Evolutionary conservation across 2,113 vertebrate species (phyloP).

Genomic region (Catharus bicknelli): DNA sequence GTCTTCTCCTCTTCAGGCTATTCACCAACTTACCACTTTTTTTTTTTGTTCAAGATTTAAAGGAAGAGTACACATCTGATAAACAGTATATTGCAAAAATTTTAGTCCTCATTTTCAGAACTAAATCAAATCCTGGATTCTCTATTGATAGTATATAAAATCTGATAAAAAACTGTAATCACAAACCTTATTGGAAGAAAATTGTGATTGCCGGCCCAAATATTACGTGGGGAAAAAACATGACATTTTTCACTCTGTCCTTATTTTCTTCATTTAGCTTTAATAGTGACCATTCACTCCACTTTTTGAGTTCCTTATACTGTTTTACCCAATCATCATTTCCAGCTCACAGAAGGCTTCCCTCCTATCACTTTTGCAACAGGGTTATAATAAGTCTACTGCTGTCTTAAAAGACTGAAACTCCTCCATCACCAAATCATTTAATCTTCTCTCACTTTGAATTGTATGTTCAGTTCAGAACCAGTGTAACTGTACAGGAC

Average conservation of each 20-base stretch:
- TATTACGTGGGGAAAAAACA: fast-evolving
- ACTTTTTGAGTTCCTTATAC: background rate
- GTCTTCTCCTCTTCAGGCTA: background rate
- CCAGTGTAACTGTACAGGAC: background rate
- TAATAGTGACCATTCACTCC: background rate
- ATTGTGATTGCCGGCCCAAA: background rate
- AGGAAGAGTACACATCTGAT: background rate
- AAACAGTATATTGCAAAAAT: background rate
- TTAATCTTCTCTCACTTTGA: background rate
- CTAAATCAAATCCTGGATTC: background rate
- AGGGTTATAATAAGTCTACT: background rate
- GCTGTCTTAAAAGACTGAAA: background rate
- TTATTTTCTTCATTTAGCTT: background rate
- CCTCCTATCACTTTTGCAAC: background rate
- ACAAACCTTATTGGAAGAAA: background rate
- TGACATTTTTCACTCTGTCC: background rate
- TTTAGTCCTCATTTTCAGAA: background rate
- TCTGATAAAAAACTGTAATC: background rate
- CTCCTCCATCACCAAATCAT: background rate
- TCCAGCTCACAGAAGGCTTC: background rate
- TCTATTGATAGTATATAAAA: background rate
- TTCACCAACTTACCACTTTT: background rate
- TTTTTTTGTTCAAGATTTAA: background rate
- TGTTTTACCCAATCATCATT: background rate
- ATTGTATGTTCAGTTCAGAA: background rate